Conservation (phyloP, 2,797 vertebrate genomes). For the Falco novaeseelandiae region DNA sequence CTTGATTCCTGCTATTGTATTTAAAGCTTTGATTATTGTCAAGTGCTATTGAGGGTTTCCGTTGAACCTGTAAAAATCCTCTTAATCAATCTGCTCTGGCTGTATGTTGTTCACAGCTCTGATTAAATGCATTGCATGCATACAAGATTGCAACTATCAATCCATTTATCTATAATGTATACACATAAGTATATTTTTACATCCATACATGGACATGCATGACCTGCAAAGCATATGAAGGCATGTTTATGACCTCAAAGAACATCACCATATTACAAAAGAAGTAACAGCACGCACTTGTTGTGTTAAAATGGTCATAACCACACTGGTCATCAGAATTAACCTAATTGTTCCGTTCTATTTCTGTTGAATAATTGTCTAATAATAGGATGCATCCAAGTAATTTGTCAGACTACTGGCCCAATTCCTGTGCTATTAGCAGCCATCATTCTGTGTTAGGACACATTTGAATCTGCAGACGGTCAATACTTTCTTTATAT, state of each 20-base stretch:
- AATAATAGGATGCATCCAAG: not conserved
- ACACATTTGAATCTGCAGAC: slow-evolving; percentile 40
- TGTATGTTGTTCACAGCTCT: not conserved
- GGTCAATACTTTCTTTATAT: slow-evolving; percentile 44
- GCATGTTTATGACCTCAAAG: not conserved
- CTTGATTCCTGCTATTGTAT: slow-evolving; percentile 59
- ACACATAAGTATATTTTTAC: not conserved
- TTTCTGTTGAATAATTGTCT: not conserved
- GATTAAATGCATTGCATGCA: not conserved
- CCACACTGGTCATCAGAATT: not conserved
- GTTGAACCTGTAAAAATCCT: slow-evolving; percentile 53
- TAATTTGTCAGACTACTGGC: not conserved
- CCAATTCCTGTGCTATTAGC: not conserved
- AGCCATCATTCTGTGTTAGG: not conserved
- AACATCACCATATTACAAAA: not conserved
- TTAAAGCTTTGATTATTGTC: slow-evolving; percentile 73
- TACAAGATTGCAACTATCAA: not conserved
- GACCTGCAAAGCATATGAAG: not conserved
- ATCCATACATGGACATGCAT: not conserved
- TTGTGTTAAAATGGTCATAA: not conserved
- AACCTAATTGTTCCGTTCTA: not conserved
- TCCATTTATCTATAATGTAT: not conserved
- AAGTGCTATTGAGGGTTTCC: slow-evolving; percentile 48
- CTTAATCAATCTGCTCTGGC: slow-evolving; percentile 43
- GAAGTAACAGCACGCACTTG: accelerated